These are phyloP conservation scores for Pipa parva DNA, from an alignment of 2,113 vertebrate species.

Conservation along the genomic window DNA sequence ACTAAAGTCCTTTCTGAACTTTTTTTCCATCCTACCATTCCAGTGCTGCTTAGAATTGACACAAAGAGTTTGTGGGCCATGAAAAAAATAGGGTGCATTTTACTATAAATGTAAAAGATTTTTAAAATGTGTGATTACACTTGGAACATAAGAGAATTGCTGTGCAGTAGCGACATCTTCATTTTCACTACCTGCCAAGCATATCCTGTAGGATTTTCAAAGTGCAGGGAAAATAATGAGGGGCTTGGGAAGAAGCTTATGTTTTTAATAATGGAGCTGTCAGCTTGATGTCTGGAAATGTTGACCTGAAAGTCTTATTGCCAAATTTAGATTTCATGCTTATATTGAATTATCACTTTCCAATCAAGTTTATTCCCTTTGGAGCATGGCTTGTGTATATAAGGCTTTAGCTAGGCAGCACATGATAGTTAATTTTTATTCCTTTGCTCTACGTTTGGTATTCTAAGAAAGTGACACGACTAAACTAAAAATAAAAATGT, in stretches of 20 bases:
- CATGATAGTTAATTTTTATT: constrained; percentile 8
- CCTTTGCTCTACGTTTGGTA: not conserved
- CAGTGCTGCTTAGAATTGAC: too few species aligned
- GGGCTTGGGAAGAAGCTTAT: constrained; percentile 42
- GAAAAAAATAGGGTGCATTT: constrained; percentile 50
- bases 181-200: constrained; percentile 42
- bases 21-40: too few species aligned
- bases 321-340: constrained; percentile 46
- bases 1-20: too few species aligned
- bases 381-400: not conserved
- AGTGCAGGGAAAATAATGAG: constrained; percentile 15
- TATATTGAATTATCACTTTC: constrained; percentile 46
- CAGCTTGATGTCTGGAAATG: constrained; percentile 46
- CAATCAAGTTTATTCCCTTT: not conserved
- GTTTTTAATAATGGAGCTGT: constrained; percentile 53
- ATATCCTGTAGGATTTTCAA: constrained; percentile 38
- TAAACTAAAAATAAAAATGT: not conserved
- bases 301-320: constrained; percentile 45
- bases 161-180: constrained; percentile 40
- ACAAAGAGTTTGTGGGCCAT: too few species aligned
- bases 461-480: constrained; percentile 27
- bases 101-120: constrained; percentile 53
- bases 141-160: constrained; percentile 38
- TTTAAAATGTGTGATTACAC: constrained; percentile 44
- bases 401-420: not conserved